Base-by-base conservation (phyloP, 2,797 vertebrate genomes). In the Borostomias antarcticus region DNA sequence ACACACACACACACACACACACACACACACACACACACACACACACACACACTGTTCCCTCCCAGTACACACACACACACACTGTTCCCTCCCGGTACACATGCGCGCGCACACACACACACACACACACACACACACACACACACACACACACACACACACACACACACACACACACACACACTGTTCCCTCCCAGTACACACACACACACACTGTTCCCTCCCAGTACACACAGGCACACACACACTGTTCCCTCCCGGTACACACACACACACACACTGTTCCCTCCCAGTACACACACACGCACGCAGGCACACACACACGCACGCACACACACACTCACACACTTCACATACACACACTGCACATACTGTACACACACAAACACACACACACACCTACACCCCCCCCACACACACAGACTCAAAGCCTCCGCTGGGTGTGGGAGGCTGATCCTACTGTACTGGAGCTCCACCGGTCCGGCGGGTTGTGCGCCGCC, bases 381-480 rank as follows among this genome's bases (percentile, higher is more conserved):
- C 33, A 40, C 58, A 40, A 9, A 48, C 29, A 13, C 21, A 25
- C n/a, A 21, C 57, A 47, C 23, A 40, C 19, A 8, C 43, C 21
- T n/a, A 30, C 45, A 40, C 58, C 15, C 37, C 5, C 58, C 3
- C 25, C 28, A 58, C 35, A 32, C 37, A 53, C 32, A 50, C 43
- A 60, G 30, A 5, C 17, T 17, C 21, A 51, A 40, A 33, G 26
- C 10, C 17, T 48, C 63, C 21, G 17, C 62, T 48, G 28, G 74
- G 52, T 63, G 59, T 65, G 71, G 64, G 64, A 70, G 69, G 35
- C 19, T 15, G 62, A 68, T 62, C 68, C n/a, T 30, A 61, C 45
- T 9, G 19, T n/a, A n/a, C n/a, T n/a, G 51, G 76, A 63, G 47
- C 58, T 76, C 73, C 59, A 69, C 71, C 70, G 64, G 73, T 72